Conservation (phyloP, 1,140 invertebrate species). For the Orchesella cincta region DNA sequence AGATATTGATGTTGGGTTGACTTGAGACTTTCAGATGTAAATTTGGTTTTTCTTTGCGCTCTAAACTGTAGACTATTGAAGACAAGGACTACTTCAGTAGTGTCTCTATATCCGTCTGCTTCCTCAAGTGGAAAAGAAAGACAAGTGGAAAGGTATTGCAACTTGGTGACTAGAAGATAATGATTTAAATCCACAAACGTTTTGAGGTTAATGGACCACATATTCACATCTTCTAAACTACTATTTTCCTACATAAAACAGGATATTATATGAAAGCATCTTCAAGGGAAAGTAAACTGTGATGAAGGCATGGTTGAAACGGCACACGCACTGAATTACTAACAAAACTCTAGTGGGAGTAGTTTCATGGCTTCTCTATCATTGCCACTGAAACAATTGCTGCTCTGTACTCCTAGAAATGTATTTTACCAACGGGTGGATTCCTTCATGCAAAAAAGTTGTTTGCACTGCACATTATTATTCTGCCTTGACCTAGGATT, state of each 20-base stretch:
- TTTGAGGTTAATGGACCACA: conserved; percentile 5
- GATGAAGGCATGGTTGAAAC: not conserved
- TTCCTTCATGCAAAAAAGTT: not conserved
- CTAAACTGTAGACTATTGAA: not conserved
- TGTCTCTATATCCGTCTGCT: not conserved
- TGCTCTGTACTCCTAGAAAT: not conserved
- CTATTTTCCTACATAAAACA: not conserved
- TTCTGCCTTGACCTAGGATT: too few species aligned
- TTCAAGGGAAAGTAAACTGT: not conserved
- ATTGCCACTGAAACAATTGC: not conserved
- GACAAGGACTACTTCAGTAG: not conserved
- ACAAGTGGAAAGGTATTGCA: not conserved
- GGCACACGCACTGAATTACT: not conserved
- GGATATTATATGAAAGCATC: not conserved
- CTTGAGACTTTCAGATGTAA: not conserved
- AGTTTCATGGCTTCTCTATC: too few species aligned
- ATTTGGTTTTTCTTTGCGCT: not conserved
- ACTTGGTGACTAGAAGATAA: not conserved
- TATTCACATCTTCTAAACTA: not conserved
- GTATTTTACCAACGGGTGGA: too few species aligned
- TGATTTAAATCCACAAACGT: not conserved
- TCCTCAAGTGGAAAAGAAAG: not conserved
- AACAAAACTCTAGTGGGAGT: too few species aligned
- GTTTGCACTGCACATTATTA: not conserved
- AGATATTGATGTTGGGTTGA: not conserved